Conservation (phyloP, 2,888 invertebrate genomes). For the Hanleya hanleyi region DNA sequence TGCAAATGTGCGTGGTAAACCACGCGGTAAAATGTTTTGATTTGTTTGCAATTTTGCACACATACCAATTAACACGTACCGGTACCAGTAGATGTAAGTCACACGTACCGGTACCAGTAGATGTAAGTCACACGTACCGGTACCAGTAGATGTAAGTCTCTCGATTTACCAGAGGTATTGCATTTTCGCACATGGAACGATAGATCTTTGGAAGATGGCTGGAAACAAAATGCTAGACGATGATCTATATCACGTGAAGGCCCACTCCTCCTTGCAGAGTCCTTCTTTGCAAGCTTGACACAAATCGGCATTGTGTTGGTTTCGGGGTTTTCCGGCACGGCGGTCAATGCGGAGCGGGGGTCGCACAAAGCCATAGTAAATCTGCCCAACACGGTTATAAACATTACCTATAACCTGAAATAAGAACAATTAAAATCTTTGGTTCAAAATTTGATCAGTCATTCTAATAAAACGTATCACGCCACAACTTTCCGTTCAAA, state of each 20-base stretch:
- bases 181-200: not conserved
- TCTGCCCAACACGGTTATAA: conserved; percentile 73
- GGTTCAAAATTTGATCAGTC: too few species aligned
- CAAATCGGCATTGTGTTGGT: conserved; percentile 73
- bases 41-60: too few species aligned
- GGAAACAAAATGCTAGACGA: not conserved
- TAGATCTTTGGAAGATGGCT: conserved; percentile 9
- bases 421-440: not conserved
- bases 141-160: not conserved
- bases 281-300: conserved; percentile 75
- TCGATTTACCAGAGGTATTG: not conserved
- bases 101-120: too few species aligned
- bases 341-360: conserved; percentile 72
- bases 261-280: conserved; percentile 66
- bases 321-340: conserved; percentile 74
- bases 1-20: too few species aligned
- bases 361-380: conserved; percentile 73
- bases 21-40: too few species aligned
- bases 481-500: too few species aligned
- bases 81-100: too few species aligned
- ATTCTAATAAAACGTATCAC: too few species aligned
- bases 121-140: too few species aligned
- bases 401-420: conserved; percentile 74
- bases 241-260: conserved; percentile 52
- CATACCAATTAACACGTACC: too few species aligned